Conservation (phyloP, 2,797 vertebrate species). For the Stomatorhinus walkeri region DNA sequence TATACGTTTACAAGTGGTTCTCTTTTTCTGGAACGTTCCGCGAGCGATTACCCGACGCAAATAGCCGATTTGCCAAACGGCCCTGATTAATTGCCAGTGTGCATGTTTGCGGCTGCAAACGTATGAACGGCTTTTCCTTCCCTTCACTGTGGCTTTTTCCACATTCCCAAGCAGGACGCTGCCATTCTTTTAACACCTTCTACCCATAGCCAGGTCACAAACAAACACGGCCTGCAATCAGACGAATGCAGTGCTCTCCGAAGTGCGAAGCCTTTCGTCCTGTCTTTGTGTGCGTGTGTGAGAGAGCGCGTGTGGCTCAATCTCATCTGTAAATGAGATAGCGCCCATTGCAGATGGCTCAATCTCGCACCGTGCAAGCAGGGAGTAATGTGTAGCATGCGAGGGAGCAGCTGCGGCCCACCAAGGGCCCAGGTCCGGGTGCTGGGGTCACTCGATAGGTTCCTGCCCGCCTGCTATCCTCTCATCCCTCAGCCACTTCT, state of each 20-base stretch:
- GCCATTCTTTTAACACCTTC: slow-evolving; percentile 17
- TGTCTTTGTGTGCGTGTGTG: not conserved
- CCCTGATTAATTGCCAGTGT: not conserved
- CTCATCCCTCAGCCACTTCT: slow-evolving; percentile 36
- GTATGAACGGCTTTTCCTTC: not conserved
- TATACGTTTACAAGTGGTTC: not conserved
- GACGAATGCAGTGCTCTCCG: slow-evolving; percentile 1
- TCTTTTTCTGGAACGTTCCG: not conserved
- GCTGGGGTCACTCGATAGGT: slow-evolving; percentile 44
- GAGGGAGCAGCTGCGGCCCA: slow-evolving; percentile 56
- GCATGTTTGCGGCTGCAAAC: not conserved
- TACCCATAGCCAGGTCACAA: slow-evolving; percentile 11
- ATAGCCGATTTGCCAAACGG: not conserved
- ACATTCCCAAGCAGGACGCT: not conserved
- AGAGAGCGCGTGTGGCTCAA: slow-evolving; percentile 10
- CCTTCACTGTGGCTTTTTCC: not conserved
- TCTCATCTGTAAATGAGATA: slow-evolving; percentile 42
- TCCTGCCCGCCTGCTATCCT: slow-evolving; percentile 38
- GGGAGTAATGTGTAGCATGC: slow-evolving; percentile 52
- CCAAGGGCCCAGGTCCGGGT: slow-evolving; percentile 34
- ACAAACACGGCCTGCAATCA: slow-evolving; percentile 21
- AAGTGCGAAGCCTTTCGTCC: not conserved
- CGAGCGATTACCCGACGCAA: not conserved
- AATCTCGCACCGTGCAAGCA: not conserved
- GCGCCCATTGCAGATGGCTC: slow-evolving; percentile 26